Base-by-base conservation (phyloP, 2,113 vertebrate genomes). In the Mirza zaza region DNA sequence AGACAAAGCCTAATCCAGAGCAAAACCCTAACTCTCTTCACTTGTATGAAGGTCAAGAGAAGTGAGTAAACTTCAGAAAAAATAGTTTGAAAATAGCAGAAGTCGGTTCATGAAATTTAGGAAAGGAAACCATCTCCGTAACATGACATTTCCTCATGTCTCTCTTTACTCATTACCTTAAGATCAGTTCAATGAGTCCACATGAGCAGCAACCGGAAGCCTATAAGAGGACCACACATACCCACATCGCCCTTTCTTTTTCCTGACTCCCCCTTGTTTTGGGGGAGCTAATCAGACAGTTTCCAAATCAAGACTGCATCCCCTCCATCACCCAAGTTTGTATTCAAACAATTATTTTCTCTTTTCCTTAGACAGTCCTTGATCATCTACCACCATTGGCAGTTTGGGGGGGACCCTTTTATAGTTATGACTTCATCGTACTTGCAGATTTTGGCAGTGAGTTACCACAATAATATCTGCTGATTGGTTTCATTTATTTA, bases 381-480 rank as follows among this genome's bases (percentile, higher is more conserved):
- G 36, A 2, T 57, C 15, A 75, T 45, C 18, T 55, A 25, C 0
- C 5, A 65, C 63, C 0, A 0, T 21, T 65, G 13, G 1, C 15
- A 45, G 7, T 73, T 11, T 39, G 55, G 23, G 13, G 13, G 9
- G 65, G 34, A 39, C 17, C 45, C 36, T 27, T 42, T 55, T 73
- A 45, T 12, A 83, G 50, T 3, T 29, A 18, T 17, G 8, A 0
- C 25, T 27, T 52, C 15, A 20, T 32, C 7, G 34, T 63, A 3
- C 13, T 81, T 57, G 6, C 29, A 48, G 5, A 45, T 70, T 29
- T 29, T 68, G 7, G 18, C 70, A 48, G n/a, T 34, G 50, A 42
- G 5, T 13, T 86, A 14, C n/a, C 42, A 63, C 13, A 11, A 0
- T 20, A n/a, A 5, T 15, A 4, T 32, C 10, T 7, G 14, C 20